These are phyloP conservation scores for Chelon auratus DNA, from an alignment of 2,797 vertebrate species.

Conservation along the genomic window DNA sequence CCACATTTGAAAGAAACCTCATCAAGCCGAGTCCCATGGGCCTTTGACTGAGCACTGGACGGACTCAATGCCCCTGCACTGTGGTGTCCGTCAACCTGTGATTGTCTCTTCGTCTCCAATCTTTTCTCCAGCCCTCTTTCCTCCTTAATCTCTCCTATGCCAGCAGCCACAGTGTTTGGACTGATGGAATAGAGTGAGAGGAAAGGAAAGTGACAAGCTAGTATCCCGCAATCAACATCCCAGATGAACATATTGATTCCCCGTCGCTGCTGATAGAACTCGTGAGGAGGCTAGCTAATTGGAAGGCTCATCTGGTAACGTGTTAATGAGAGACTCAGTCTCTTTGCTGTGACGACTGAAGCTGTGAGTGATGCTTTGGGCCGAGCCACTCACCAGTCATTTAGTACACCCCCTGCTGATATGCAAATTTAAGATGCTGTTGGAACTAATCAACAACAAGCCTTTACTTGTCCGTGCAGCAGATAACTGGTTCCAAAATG, in stretches of 20 bases:
- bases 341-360: constrained; percentile 24
- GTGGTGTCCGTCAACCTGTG: constrained; percentile 71
- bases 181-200: constrained; percentile 15
- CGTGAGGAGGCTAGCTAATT: constrained; percentile 9
- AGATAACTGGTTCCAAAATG: constrained; percentile 42
- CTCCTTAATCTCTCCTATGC: constrained; percentile 50
- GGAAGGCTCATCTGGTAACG: constrained; percentile 19
- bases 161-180: constrained; percentile 33
- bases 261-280: constrained; percentile 29
- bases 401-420: constrained; percentile 58
- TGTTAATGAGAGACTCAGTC: constrained; percentile 27
- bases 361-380: constrained; percentile 24
- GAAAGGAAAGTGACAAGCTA: constrained; percentile 43
- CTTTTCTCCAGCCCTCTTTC: constrained; percentile 49
- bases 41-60: constrained; percentile 64
- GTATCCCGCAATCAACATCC: constrained; percentile 31
- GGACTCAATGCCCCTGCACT: constrained; percentile 62
- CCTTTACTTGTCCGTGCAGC: constrained; percentile 42
- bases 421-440: constrained; percentile 63
- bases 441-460: constrained; percentile 66
- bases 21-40: constrained; percentile 59
- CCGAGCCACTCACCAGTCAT: constrained; percentile 41
- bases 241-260: constrained; percentile 57
- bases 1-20: constrained; percentile 63
- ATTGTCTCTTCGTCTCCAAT: constrained; percentile 56